phyloP scores from a whole-genome alignment of 2,113 vertebrate species.

The Lepidothrix coronata region DNA sequence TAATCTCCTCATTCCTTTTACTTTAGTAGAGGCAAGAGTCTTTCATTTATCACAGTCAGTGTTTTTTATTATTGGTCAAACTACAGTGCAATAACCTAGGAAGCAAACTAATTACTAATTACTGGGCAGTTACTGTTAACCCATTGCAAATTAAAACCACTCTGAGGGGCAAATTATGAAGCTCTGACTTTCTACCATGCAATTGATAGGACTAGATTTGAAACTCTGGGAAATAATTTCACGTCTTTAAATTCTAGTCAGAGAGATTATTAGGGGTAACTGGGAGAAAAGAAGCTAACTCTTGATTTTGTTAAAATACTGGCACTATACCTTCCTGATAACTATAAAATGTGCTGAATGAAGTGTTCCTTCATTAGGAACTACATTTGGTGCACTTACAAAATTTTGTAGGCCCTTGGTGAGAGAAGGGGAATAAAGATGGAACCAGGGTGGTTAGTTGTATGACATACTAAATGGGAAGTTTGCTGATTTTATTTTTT shows the following conservation, averaged over 20 bases:
- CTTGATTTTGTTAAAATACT: neutral
- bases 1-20: neutral
- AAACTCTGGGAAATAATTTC: neutral
- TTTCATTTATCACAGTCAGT: neutral
- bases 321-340: neutral
- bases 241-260: neutral
- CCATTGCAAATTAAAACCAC: neutral
- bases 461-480: neutral
- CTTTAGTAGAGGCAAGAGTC: neutral
- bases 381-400: neutral
- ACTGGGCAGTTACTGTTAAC: neutral
- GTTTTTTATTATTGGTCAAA: neutral
- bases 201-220: neutral
- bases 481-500: neutral
- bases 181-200: neutral
- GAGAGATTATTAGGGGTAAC: neutral
- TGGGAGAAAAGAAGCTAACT: neutral
- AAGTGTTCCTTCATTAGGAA: neutral
- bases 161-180: neutral
- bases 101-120: neutral
- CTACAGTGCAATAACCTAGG: neutral
- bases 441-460: neutral
- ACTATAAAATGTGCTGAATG: neutral
- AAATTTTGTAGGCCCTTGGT: neutral
- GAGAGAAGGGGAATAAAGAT: neutral